Evolutionary conservation across 2,113 vertebrate genomes (phyloP), one percentile per base, ranked within the genome.

Genomic region (Microtus ochrogaster): DNA sequence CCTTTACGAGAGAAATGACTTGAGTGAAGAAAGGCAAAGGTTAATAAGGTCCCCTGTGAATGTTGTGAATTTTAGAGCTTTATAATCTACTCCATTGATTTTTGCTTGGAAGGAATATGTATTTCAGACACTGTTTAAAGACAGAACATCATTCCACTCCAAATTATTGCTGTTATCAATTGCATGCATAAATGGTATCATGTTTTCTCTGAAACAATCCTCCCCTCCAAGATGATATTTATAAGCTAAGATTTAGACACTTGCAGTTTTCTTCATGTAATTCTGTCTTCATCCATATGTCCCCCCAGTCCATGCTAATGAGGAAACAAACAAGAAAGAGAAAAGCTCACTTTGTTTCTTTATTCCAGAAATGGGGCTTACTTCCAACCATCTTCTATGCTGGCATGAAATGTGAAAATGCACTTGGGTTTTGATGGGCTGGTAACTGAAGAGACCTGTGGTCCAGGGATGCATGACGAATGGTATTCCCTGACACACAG

Each of bases 1-100:
- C 55, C 86, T 90, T 89, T 90, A 36, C 21, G 28, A 78, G 77
- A 95, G 9, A 95, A 66, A 78, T 72, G 22, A 3, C 47, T 92
- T 63, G 5, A 90, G 19, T 66, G 4, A 81, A 81, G 3, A 68
- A 21, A 19, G 5, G 30, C 5, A 10, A 63, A 49, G 33, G 17
- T 28, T 63, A 1, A 85, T 30, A 44, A 44, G 36, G 13, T 21
- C 5, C 90, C 41, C 36, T 77, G 5, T 47, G n/a, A 61, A 13
- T 8, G 2, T 2, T 91, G 8, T n/a, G 19, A 65, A 82, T 26
- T 11, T 84, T 22, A 74, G 21, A 91, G 28, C 47, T 47, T 89
- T 82, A 44, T 5, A 95, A 36, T 74, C 28, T 0, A 63, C 44
- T 14, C 61, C 26, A 76, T 7, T 89, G 55, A 87, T 86, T 70